A percentile compares a stretch with the other conserved stretches of the same genome.
These are phyloP conservation scores for Dasyprocta punctata DNA, from an alignment of 2,113 vertebrate genomes.

Conservation along the genomic window DNA sequence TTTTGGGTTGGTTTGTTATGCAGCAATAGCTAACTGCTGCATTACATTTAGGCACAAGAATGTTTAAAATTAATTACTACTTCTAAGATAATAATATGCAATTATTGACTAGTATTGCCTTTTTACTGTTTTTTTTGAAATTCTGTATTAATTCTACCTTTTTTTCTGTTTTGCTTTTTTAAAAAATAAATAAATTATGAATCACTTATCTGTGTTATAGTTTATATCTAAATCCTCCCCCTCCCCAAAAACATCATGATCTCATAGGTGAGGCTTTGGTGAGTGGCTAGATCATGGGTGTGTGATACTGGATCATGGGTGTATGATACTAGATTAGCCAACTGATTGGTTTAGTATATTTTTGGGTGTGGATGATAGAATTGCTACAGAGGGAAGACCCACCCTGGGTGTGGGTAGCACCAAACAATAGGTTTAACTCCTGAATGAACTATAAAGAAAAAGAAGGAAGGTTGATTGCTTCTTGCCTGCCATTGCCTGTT, in stretches of 20 bases:
- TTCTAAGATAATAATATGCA: too few relatives aligned
- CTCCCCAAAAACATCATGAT: background rate
- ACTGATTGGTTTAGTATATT: background rate
- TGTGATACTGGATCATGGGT: background rate
- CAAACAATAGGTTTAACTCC: background rate
- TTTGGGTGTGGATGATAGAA: background rate
- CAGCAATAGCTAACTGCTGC: background rate
- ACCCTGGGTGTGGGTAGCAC: background rate
- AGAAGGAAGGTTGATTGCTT: background rate
- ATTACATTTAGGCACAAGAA: background rate
- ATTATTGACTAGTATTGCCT: too few relatives aligned
- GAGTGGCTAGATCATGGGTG: background rate
- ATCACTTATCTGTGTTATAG: background rate
- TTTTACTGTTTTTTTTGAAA: too few relatives aligned
- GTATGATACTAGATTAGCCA: background rate
- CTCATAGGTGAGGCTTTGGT: background rate
- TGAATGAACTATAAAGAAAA: background rate
- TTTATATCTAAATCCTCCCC: background rate
- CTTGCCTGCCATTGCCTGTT: background rate
- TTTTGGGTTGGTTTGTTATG: constrained; percentile 24
- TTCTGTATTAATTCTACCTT: too few relatives aligned
- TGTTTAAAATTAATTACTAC: too few relatives aligned
- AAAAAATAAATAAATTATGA: background rate
- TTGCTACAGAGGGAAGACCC: background rate
- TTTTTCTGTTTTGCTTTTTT: too few relatives aligned